These are phyloP conservation scores for Bicyclus anynana DNA, from an alignment of 1,140 invertebrate genomes.

Conservation along the genomic window DNA sequence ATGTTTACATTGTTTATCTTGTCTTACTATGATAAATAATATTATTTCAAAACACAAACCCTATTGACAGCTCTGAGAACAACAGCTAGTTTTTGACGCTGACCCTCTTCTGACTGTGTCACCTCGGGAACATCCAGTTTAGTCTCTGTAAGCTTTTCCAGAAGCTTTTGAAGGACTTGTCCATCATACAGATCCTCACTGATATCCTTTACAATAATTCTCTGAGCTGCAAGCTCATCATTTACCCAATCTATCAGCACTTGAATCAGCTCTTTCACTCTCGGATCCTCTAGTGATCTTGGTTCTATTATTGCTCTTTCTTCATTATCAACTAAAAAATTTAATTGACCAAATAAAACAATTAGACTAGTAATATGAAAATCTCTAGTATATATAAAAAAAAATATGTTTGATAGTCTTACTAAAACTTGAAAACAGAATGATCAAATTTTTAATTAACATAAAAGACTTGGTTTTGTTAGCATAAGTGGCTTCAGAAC, in stretches of 20 bases:
- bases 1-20: too few species aligned
- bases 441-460: too few species aligned
- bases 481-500: too few species aligned
- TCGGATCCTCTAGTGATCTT: constrained; percentile 89
- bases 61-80: constrained; percentile 92
- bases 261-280: constrained; percentile 90
- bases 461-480: too few species aligned
- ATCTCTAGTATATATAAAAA: too few species aligned
- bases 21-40: too few species aligned
- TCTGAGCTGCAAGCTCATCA: constrained; percentile 96
- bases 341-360: neutral
- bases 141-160: constrained; percentile 93
- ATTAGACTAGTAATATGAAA: too few species aligned
- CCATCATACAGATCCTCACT: constrained; percentile 99
- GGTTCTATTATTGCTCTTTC: constrained; percentile 97
- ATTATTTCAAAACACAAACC: constrained; percentile 47
- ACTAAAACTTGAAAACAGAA: too few species aligned
- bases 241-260: constrained; percentile 99
- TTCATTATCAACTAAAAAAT: constrained; percentile 92
- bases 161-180: constrained; percentile 97
- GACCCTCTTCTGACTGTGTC: constrained; percentile 98
- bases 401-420: too few species aligned
- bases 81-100: constrained; percentile 94
- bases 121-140: constrained; percentile 98
- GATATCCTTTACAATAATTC: constrained; percentile 98